A percentile compares a stretch with the other conserved stretches of the same genome.
Evolutionary conservation across 2,113 vertebrate species (phyloP).

Genomic region (Silurus meridionalis): DNA sequence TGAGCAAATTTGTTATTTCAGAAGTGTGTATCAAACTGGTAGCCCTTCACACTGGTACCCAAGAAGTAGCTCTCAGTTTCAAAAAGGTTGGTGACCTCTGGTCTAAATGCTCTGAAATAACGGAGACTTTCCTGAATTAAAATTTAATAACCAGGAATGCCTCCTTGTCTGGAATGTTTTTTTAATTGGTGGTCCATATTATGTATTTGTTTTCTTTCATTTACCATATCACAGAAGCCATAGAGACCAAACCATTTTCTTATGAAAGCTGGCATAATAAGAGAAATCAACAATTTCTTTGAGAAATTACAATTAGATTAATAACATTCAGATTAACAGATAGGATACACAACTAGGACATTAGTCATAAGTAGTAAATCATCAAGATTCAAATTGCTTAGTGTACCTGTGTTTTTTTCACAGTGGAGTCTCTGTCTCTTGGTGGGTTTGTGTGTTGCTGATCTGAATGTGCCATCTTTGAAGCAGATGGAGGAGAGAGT

Average conservation of each 20-base stretch:
- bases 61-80: no score
- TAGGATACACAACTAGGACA: not conserved
- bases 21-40: no score
- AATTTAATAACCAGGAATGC: not conserved
- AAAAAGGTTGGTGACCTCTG: no score
- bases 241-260: not conserved
- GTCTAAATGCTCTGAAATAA: not conserved
- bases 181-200: not conserved
- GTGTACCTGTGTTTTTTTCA: slow-evolving; percentile 62
- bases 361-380: not conserved
- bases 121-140: not conserved
- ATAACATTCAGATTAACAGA: not conserved
- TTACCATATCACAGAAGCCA: not conserved
- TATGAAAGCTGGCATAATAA: not conserved
- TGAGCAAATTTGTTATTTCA: no score
- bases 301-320: not conserved
- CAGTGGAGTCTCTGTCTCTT: slow-evolving; percentile 58
- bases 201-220: not conserved
- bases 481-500: slow-evolving; percentile 79
- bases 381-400: not conserved
- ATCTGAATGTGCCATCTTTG: slow-evolving; percentile 72
- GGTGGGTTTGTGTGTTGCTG: slow-evolving; percentile 55
- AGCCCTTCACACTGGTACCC: no score
- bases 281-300: not conserved
- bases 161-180: not conserved